Percentiles rank a stretch among this genome's conserved stretches.
Conservation (phyloP, 2,797 vertebrate species). For the Parauchenoglanis ngamensis region DNA sequence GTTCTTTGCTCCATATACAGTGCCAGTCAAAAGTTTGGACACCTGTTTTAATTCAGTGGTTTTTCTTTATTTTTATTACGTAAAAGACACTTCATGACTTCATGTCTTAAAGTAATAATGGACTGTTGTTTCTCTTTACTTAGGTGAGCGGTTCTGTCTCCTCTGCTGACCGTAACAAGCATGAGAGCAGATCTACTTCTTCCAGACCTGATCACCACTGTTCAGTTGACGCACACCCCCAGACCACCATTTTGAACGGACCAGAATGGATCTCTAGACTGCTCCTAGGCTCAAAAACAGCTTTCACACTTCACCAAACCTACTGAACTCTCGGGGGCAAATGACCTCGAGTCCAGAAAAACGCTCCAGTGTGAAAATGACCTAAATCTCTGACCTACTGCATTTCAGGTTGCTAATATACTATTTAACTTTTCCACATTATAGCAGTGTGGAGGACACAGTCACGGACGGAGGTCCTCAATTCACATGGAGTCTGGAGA, state of each 20-base stretch:
- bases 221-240: conserved; percentile 6
- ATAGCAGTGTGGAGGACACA: background rate
- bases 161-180: background rate
- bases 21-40: too few relatives aligned
- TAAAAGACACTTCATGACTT: too few relatives aligned
- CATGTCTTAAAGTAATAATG: too few relatives aligned
- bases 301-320: conserved; percentile 4
- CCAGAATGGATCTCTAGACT: background rate
- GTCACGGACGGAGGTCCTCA: background rate
- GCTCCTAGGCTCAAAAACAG: too few relatives aligned
- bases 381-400: conserved; percentile 26
- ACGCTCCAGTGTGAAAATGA: conserved; percentile 1
- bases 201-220: background rate
- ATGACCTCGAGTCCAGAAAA: background rate
- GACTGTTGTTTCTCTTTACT: too few relatives aligned
- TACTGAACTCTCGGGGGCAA: background rate
- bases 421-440: conserved; percentile 17
- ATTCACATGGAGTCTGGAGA: conserved; percentile 3
- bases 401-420: conserved; percentile 19
- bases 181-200: background rate
- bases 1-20: background rate
- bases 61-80: too few relatives aligned
- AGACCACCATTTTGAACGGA: background rate
- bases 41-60: too few relatives aligned
- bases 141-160: background rate